Evolutionary conservation across 2,797 vertebrate species (phyloP), one percentile per base, ranked within the genome.

Genomic region (Notoglanidium macrostoma): DNA sequence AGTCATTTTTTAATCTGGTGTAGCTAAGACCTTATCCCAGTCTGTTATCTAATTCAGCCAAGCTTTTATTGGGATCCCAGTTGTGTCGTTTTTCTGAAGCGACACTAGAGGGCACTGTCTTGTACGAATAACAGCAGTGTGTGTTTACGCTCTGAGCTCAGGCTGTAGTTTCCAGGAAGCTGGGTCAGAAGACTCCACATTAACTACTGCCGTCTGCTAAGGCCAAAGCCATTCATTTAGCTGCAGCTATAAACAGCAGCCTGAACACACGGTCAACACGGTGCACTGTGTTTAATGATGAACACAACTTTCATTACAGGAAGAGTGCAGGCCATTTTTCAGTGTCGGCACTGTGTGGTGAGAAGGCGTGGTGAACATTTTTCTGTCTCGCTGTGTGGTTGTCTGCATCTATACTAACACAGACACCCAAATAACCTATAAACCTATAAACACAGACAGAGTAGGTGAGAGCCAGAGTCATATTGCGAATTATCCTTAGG

Each of bases 161-260:
- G 81, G 29, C 40, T 77, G 54, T 46, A 70, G 49, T 57, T 84
- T 78, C 44, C 29, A 80, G 65, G 19, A 68, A 44, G 76, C 46
- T 73, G 74, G 88, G 88, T 87, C 85, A 86, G 65, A 51, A 85
- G 86, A 79, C 59, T 63, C 6, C 14, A 54, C 86, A 84, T 87
- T 88, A 83, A 85, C 85, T 54, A 87, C 63, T 78, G 82, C 76
- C 32, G 61, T 73, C 59, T 86, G 85, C 81, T 68, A 49, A 83
- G 35, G 74, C 26, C 80, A 84, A 83, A 83, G 79, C 79, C 86
- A 86, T 89, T 88, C 55, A 87, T 86, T 89, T 86, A 80, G 72
- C 81, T 83, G 61, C 84, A 67, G n/a, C 73, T 80, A 74, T 79
- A 86, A 83, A 72, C 67, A 85, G 63, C 67, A 59, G 32, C 26